Evolutionary conservation across 2,113 vertebrate species (phyloP), one percentile per base, ranked within the genome.

Genomic region (Percina caprodes): DNA sequence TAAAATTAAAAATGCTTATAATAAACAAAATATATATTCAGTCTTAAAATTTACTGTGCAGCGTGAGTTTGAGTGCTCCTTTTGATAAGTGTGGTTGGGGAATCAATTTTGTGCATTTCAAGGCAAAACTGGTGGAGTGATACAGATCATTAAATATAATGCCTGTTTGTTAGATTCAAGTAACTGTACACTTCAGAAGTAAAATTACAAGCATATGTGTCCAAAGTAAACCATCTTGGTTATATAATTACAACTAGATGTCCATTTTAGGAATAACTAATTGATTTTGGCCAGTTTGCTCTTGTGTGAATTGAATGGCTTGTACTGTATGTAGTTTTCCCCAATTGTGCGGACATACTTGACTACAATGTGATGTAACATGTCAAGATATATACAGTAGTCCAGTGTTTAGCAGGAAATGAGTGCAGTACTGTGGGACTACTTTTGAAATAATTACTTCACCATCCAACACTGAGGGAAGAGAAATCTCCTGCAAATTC

Each of bases 21-120:
- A 94, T 93, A 94, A 94, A 93, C 94, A 93, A 94, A 93, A 93
- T 92, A 93, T 94, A 94, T 94, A 94, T 94, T 94, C 93, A 94
- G 94, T 94, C 94, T 94, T 94, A 94, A 94, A 90, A 85, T 83
- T 92, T 91, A 90, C 90, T 92, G 92, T 94, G 93, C 90, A 91
- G 92, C 70, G 91, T 90, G 92, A 92, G 90, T 93, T 93, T 92
- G 94, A 93, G 90, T 94, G 90, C 88, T 93, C 89, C 76, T 93
- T 91, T 92, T 92, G 88, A 90, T 91, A 92, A 89, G 92, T 89
- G 90, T 90, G 90, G 82, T 86, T 92, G 93, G 89, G 89, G 80
- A 91, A 87, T 86, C 88, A 84, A 80, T 91, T 91, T 83, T 91
- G 86, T 91, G 85, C 89, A 75, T 89, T 90, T 92, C 82, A 77